Percentiles rank a stretch among this genome's conserved stretches.
Conservation (phyloP, 2,113 vertebrate genomes). For the Prochilodus magdalenae region DNA sequence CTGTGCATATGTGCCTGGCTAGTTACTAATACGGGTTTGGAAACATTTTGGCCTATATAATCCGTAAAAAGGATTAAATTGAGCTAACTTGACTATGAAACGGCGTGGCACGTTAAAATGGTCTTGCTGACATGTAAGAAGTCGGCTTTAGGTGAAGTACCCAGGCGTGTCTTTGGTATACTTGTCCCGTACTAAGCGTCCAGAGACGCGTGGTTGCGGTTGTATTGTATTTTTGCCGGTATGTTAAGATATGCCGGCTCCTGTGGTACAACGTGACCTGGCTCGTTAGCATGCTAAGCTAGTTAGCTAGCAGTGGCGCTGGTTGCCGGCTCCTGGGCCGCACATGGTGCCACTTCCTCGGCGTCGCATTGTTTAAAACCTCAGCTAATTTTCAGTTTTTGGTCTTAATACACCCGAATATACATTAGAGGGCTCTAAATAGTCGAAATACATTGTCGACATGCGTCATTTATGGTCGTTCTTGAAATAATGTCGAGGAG, state of each 20-base stretch:
- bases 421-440: no score
- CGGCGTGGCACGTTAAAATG: background rate
- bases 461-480: background rate
- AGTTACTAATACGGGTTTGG: background rate
- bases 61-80: no score
- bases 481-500: background rate
- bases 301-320: background rate
- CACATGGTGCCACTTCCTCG: background rate
- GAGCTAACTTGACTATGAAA: background rate
- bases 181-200: background rate
- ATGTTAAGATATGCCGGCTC: constrained; percentile 23
- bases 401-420: background rate
- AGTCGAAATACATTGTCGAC: background rate
- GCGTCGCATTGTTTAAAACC: background rate
- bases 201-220: background rate
- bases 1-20: no score
- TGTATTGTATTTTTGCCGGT: background rate
- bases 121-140: background rate
- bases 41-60: background rate
- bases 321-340: constrained; percentile 20
- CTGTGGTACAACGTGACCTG: constrained; percentile 40
- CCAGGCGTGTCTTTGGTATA: background rate
- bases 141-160: background rate
- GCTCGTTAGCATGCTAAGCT: background rate
- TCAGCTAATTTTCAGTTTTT: background rate